A percentile compares a stretch with the other conserved stretches of the same genome.
Conservation (phyloP, 2,113 vertebrate genomes). For the Ctenomys sociabilis region DNA sequence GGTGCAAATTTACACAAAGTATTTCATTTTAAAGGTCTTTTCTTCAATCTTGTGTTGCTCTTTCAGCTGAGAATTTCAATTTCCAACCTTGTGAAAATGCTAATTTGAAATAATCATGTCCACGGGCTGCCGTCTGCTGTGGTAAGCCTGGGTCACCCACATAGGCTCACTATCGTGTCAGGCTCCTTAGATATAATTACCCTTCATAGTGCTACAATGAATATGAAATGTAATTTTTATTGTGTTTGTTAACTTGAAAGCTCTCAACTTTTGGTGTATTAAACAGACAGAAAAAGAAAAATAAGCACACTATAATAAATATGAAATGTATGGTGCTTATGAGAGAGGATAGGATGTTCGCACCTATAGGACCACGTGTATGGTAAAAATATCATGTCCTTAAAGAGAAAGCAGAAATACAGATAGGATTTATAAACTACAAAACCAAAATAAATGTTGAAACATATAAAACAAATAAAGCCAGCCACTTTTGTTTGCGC, state of each 20-base stretch:
- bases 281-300: slow-evolving; percentile 45
- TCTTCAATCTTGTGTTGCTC: slow-evolving; percentile 59
- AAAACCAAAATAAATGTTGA: slow-evolving; percentile 45
- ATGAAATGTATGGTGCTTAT: slow-evolving; percentile 45
- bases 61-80: slow-evolving; percentile 71
- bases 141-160: not conserved
- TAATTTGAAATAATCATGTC: slow-evolving; percentile 9
- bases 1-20: slow-evolving; percentile 68
- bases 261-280: not conserved
- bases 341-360: not conserved
- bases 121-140: not conserved
- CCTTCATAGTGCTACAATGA: slow-evolving; percentile 17
- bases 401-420: not conserved
- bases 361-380: not conserved
- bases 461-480: not conserved
- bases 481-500: rapidly evolving
- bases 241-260: slow-evolving; percentile 54
- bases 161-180: not conserved
- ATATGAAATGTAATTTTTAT: slow-evolving; percentile 26
- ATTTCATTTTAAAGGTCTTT: slow-evolving; percentile 76
- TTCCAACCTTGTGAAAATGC: slow-evolving; percentile 66
- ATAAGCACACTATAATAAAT: slow-evolving; percentile 45
- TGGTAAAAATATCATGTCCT: not conserved
- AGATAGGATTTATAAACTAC: slow-evolving; percentile 19
- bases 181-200: not conserved